A percentile compares a stretch with the other conserved stretches of the same genome.
phyloP scores from a whole-genome alignment of 2,113 vertebrate genomes.

The Varanus salvator region DNA sequence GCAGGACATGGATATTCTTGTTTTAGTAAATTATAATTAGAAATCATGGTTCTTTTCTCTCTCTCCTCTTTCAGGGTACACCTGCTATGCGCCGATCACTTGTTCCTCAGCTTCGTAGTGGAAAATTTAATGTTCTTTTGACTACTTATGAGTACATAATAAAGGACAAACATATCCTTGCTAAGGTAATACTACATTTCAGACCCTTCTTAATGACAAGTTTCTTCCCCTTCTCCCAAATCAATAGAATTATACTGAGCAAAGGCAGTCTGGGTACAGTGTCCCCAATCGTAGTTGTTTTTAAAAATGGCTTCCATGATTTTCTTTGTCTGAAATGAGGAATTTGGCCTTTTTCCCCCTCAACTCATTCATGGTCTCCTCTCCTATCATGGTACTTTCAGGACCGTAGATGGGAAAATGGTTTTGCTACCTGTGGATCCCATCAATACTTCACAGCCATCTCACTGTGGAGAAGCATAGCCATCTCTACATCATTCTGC shows the following conservation, averaged over 20 bases:
- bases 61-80: constrained; percentile 83
- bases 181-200: constrained; percentile 85
- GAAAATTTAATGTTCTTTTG: constrained; percentile 97
- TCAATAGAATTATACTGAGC: not conserved
- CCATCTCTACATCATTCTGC: not conserved
- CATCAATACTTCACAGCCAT: not conserved
- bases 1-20: not conserved
- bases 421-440: not conserved
- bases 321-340: constrained; percentile 8
- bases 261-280: not conserved
- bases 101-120: constrained; percentile 92
- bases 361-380: not conserved
- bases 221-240: not conserved
- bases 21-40: not conserved
- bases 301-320: constrained; percentile 13
- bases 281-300: not conserved
- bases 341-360: not conserved
- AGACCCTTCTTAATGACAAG: constrained; percentile 24
- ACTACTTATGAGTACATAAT: constrained; percentile 99
- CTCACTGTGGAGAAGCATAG: not conserved
- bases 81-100: constrained; percentile 92
- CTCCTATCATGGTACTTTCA: constrained; percentile 26
- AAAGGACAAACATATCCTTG: constrained; percentile 99
- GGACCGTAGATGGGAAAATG: not conserved
- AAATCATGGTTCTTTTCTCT: not conserved